Evolutionary conservation across 2,113 vertebrate genomes (phyloP).

Genomic region (Polypterus senegalus): DNA sequence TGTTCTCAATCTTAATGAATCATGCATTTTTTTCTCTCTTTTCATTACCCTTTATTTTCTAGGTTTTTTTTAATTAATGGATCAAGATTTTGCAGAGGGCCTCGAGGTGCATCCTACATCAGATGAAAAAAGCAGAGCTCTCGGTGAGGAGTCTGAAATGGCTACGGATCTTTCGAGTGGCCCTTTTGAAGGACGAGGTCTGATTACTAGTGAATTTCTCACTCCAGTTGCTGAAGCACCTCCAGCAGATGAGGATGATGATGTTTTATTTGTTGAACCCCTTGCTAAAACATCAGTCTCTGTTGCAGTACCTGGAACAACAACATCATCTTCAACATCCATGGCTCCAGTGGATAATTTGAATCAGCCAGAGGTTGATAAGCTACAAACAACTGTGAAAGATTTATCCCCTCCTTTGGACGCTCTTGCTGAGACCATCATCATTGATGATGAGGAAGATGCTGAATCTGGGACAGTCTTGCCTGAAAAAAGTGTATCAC

Average conservation of each 20-base stretch:
- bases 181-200: slow-evolving; percentile 53
- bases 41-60: slow-evolving; percentile 25
- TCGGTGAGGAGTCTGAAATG: slow-evolving; percentile 59
- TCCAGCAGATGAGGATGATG: slow-evolving; percentile 66
- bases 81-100: slow-evolving; percentile 55
- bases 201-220: slow-evolving; percentile 52
- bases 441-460: slow-evolving; percentile 95
- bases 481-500: no score
- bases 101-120: slow-evolving; percentile 49
- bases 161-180: slow-evolving; percentile 68
- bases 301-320: no score
- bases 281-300: slow-evolving; percentile 23
- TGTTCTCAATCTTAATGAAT: neutral
- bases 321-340: no score
- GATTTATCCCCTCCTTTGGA: slow-evolving; percentile 52
- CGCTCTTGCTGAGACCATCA: slow-evolving; percentile 79
- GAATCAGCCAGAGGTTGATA: no score
- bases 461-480: slow-evolving; percentile 38
- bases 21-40: slow-evolving; percentile 14
- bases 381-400: slow-evolving; percentile 21
- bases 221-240: slow-evolving; percentile 49
- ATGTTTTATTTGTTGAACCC: slow-evolving; percentile 84
- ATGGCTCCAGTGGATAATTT: no score
- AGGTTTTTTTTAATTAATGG: slow-evolving; percentile 73
- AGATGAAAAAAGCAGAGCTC: slow-evolving; percentile 25